A percentile compares a stretch with the other conserved stretches of the same genome.
phyloP scores from a whole-genome alignment of 2,888 invertebrate genomes.

The Agrochola litura region DNA sequence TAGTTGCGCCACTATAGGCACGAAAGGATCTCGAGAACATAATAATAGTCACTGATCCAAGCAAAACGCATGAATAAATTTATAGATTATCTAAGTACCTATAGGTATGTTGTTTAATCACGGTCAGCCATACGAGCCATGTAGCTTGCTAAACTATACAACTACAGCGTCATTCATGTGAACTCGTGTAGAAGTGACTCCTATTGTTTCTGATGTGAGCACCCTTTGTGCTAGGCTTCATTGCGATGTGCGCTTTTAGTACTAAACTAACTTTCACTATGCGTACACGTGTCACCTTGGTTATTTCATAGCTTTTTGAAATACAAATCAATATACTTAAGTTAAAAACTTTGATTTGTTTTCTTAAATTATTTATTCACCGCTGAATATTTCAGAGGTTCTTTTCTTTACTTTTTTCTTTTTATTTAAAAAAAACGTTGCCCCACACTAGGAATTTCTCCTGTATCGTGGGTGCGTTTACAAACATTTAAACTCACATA shows the following conservation, averaged over 20 bases:
- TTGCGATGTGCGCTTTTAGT: constrained; percentile 28
- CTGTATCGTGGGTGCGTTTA: too few relatives aligned
- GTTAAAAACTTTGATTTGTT: neutral
- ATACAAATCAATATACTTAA: neutral
- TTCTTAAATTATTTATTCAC: neutral
- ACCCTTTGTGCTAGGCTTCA: constrained; percentile 28
- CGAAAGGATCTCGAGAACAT: neutral
- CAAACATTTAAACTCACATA: too few relatives aligned
- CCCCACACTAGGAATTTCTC: too few relatives aligned
- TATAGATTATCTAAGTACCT: neutral
- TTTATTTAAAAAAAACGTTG: too few relatives aligned
- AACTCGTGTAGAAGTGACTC: constrained; percentile 12
- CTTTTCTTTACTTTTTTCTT: too few relatives aligned
- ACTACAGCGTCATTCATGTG: neutral
- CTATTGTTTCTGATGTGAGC: constrained; percentile 31
- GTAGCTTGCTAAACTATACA: neutral
- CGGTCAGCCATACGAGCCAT: neutral
- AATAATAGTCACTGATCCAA: neutral
- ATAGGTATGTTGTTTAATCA: too few relatives aligned
- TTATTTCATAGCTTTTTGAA: neutral
- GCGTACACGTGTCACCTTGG: constrained; percentile 32
- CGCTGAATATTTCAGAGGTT: neutral
- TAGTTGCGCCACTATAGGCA: neutral
- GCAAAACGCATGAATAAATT: constrained; percentile 11
- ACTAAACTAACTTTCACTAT: neutral